Base-by-base conservation (phyloP, 2,113 vertebrate genomes). In the Callipepla californica region DNA sequence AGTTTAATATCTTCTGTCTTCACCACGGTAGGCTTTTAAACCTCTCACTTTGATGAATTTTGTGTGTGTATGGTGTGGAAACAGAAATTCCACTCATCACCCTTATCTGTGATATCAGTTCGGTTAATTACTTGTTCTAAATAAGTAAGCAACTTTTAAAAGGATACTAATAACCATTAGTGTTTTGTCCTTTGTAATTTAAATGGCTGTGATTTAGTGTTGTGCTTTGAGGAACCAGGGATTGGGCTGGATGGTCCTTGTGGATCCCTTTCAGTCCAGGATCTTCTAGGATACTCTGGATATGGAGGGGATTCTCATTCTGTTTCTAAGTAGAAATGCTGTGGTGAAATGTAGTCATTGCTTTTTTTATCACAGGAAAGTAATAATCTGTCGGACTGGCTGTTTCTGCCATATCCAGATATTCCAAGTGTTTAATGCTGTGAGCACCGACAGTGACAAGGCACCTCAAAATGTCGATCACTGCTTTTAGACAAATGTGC, bases 1-100 rank as follows among this genome's bases (percentile, higher is more conserved):
- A 92, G 92, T 92, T 87, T 87, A 79, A 22, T 85, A 77, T 87
- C 78, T 84, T 90, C 50, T 77, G 17, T 70, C 87, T 85, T 87
- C 42, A 44, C 65, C 84, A 55, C 59, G 48, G 93, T 92, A 83
- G 86, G 50, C 53, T 92, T 94, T 94, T 87, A 70, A 90, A 40
- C 68, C 63, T 90, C 80, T 93, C 73, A 55, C 76, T 95, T 78
- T n/a, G 48, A 42, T 26, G 62, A 72, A 86, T 94, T 95, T 88
- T 16, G 8, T 25, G 34, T 62, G 40, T 76, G 14, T 55, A 5
- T 88, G n/a, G n/a, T 88, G 57, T 53, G 51, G 55, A 58, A 86
- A 68, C 6, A 51, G 85, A 86, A 75, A 67, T 81, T 81, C 73
- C 89, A 55, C 25, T n/a, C 58, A 69, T 30, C 66, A 73, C 38